A percentile compares a stretch with the other conserved stretches of the same genome.
Evolutionary conservation across 2,797 vertebrate species (phyloP).

Genomic region (Tolypeutes matacus): DNA sequence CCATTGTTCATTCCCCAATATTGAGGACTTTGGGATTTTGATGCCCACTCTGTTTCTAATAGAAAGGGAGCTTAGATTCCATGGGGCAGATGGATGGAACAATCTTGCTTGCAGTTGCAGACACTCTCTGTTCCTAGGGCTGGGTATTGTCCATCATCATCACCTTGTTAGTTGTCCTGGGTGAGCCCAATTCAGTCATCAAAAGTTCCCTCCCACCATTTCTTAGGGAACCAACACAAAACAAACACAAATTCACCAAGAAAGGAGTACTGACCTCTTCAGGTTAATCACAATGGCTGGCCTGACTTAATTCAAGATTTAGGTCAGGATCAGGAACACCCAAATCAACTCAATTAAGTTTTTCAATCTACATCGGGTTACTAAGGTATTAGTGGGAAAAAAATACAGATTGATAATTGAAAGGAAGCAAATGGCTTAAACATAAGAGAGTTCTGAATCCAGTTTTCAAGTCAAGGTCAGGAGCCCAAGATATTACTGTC

Average conservation of each 20-base stretch:
- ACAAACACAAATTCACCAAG: background rate
- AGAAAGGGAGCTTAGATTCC: no score
- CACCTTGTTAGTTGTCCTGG: no score
- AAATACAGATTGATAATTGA: background rate
- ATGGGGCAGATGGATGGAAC: no score
- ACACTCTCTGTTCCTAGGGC: no score
- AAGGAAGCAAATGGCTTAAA: constrained; percentile 41
- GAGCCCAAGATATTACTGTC: background rate
- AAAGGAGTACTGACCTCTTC: background rate
- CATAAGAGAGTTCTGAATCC: background rate
- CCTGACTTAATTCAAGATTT: background rate
- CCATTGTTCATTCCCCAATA: no score
- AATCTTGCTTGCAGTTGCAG: no score
- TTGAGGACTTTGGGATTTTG: no score
- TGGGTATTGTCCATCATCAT: no score
- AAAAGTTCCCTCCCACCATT: background rate
- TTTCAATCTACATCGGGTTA: background rate
- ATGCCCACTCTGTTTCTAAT: no score
- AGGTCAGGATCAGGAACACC: background rate
- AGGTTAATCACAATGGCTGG: background rate
- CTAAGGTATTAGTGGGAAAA: background rate
- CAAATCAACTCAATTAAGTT: background rate
- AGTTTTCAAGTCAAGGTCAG: background rate
- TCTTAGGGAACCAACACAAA: constrained; percentile 11
- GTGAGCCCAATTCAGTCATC: background rate